Conservation (phyloP, 2,797 vertebrate genomes). For the Phataginus tricuspis region DNA sequence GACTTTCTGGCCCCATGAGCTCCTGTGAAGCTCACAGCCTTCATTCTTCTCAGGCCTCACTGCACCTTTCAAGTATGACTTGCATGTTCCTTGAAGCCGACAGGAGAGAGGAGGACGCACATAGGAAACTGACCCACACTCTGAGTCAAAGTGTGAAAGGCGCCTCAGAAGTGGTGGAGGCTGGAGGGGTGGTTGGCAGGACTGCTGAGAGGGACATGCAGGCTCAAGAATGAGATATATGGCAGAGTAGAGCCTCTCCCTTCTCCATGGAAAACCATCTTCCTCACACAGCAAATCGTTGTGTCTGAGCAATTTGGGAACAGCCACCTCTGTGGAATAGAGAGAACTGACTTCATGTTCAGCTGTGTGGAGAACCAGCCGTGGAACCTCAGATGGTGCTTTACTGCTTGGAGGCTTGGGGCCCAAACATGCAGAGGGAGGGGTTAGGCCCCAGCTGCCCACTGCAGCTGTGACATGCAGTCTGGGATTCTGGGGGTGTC, state of each 20-base stretch:
- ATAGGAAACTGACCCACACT: background rate
- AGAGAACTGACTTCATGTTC: background rate
- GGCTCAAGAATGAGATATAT: background rate
- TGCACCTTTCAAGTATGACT: background rate
- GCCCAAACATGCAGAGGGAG: background rate
- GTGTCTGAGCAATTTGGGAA: background rate
- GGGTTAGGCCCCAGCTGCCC: fast-evolving
- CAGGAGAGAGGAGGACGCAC: background rate
- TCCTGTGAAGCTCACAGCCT: background rate
- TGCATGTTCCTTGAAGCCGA: background rate
- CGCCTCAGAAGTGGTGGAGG: background rate
- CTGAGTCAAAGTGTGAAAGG: background rate
- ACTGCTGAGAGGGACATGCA: background rate
- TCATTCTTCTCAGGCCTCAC: background rate
- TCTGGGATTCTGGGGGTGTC: background rate
- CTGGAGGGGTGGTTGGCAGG: background rate
- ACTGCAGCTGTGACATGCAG: background rate
- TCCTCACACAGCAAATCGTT: background rate
- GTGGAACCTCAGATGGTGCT: background rate
- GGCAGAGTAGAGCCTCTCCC: background rate
- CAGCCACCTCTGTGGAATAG: background rate
- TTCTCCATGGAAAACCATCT: background rate
- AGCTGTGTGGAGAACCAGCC: background rate
- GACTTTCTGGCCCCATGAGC: background rate
- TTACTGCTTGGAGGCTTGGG: fast-evolving